These are phyloP conservation scores for Discoglossus pictus DNA, from an alignment of 2,797 vertebrate species.

Conservation along the genomic window DNA sequence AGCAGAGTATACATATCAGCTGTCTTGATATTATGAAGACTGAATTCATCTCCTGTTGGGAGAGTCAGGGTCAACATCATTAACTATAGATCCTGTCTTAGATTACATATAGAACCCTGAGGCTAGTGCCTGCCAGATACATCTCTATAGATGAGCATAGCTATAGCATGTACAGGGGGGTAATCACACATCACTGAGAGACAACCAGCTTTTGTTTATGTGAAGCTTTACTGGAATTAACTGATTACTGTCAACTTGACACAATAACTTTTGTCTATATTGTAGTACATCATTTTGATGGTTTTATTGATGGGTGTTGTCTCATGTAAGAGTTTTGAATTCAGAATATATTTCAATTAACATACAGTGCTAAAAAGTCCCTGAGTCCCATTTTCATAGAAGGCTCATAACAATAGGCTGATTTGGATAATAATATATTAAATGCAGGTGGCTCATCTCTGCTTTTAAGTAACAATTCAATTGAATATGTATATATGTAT, in stretches of 20 bases:
- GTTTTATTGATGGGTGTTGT: constrained; percentile 86
- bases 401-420: too few relatives aligned
- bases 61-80: constrained; percentile 98
- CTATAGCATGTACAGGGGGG: constrained; percentile 80
- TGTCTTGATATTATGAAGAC: constrained; percentile 92
- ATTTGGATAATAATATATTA: too few relatives aligned
- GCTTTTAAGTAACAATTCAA: too few relatives aligned
- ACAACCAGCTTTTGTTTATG: constrained; percentile 93
- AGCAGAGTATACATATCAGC: constrained; percentile 95
- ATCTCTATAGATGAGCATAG: constrained; percentile 84
- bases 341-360: constrained; percentile 24
- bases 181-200: constrained; percentile 89
- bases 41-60: constrained; percentile 95
- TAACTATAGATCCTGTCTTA: constrained; percentile 86
- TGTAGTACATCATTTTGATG: constrained; percentile 75
- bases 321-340: constrained; percentile 63
- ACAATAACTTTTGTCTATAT: constrained; percentile 84
- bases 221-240: constrained; percentile 96
- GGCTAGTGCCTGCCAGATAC: constrained; percentile 90
- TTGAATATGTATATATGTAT: too few relatives aligned
- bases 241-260: constrained; percentile 93
- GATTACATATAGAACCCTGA: constrained; percentile 80
- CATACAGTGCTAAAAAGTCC: constrained; percentile 17
- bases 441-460: too few relatives aligned
- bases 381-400: too few relatives aligned